These are phyloP conservation scores for Sebastes itinus DNA, from an alignment of 2,797 vertebrate genomes.

Conservation along the genomic window DNA sequence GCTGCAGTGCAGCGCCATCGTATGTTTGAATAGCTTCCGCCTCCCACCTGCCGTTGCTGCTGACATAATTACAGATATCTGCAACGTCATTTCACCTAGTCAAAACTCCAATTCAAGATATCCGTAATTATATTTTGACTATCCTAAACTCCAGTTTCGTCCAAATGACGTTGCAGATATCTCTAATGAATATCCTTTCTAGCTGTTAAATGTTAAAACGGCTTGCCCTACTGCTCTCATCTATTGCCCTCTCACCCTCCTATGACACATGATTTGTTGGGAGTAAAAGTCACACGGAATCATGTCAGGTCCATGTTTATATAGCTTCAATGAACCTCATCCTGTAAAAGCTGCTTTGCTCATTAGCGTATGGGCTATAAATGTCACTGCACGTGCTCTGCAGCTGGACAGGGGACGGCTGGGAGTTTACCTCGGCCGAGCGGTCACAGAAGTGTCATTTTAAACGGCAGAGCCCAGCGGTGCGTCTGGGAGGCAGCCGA, in stretches of 20 bases:
- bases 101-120: too few relatives aligned
- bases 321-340: not conserved
- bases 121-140: too few relatives aligned
- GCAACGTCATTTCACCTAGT: too few relatives aligned
- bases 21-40: too few relatives aligned
- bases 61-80: too few relatives aligned
- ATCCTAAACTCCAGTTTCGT: too few relatives aligned
- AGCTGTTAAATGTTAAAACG: too few relatives aligned
- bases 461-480: slow-evolving; percentile 57
- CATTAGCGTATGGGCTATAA: slow-evolving; percentile 55
- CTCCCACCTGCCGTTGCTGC: too few relatives aligned
- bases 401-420: not conserved
- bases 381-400: slow-evolving; percentile 39
- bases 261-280: not conserved
- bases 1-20: too few relatives aligned
- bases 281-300: not conserved
- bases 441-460: slow-evolving; percentile 65
- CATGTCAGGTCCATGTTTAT: slow-evolving; percentile 24
- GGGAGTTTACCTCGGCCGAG: slow-evolving; percentile 56
- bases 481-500: slow-evolving; percentile 50
- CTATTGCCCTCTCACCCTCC: slow-evolving; percentile 29
- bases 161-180: too few relatives aligned
- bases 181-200: too few relatives aligned
- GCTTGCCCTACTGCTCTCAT: slow-evolving; percentile 9
- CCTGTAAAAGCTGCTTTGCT: slow-evolving; percentile 1